Percentiles rank a stretch among this genome's conserved stretches.
Conservation (phyloP, 2,113 vertebrate species). For the Antechinus flavipes region DNA sequence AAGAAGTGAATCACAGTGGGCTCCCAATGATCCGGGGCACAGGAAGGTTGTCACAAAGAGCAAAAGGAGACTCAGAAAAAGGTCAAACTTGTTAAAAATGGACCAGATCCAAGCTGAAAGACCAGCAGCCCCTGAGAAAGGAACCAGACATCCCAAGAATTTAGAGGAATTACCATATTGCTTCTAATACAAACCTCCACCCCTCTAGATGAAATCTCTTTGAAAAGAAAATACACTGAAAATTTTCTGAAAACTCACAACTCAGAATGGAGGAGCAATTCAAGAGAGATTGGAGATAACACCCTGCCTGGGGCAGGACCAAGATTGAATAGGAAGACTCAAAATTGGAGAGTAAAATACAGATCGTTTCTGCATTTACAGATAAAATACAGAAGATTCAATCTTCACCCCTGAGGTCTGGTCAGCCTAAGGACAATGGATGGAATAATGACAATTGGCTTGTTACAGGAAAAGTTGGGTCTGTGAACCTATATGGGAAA, state of each 20-base stretch:
- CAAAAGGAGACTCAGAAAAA: neutral
- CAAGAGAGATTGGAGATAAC: neutral
- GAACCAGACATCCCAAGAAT: neutral
- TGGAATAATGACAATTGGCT: neutral
- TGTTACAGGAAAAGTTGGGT: neutral
- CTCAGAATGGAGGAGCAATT: neutral
- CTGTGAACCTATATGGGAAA: neutral
- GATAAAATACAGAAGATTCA: neutral
- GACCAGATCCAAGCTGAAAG: neutral
- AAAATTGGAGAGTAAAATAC: neutral
- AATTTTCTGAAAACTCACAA: neutral
- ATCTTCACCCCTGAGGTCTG: neutral
- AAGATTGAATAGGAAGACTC: neutral
- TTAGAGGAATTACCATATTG: neutral
- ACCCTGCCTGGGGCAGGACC: too few species aligned
- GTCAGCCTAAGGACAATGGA: neutral
- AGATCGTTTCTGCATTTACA: too few species aligned
- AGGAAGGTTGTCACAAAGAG: neutral
- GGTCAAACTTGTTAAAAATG: neutral
- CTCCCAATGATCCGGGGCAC: neutral
- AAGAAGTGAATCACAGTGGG: neutral
- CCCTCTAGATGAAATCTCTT: neutral
- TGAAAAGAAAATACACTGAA: neutral
- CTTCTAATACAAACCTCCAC: neutral
- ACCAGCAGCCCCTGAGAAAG: neutral